Evolutionary conservation across 2,888 invertebrate genomes (phyloP).

Genomic region (Apodemia zela): DNA sequence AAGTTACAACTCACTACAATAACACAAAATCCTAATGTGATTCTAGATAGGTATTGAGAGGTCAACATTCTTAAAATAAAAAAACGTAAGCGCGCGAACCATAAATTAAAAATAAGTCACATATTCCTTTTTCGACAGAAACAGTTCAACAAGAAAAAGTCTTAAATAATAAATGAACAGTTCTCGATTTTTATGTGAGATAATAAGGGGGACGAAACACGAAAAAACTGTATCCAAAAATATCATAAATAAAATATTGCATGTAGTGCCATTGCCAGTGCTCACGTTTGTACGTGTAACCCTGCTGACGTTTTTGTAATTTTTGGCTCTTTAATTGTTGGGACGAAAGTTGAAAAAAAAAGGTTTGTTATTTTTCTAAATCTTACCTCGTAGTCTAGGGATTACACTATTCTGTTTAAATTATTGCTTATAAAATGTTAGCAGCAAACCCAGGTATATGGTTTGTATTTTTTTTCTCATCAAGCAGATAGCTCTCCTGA

Average conservation of each 20-base stretch:
- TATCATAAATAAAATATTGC: constrained; percentile 1
- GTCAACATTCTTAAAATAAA: too few relatives aligned
- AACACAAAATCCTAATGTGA: too few relatives aligned
- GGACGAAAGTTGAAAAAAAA: background rate
- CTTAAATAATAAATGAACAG: constrained; percentile 6
- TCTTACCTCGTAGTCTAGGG: background rate
- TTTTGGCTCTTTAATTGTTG: background rate
- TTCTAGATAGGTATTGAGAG: too few relatives aligned
- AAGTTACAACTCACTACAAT: too few relatives aligned
- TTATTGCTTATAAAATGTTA: background rate
- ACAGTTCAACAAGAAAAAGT: background rate
- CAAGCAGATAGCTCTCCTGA: too few relatives aligned
- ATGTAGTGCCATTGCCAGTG: constrained; percentile 1
- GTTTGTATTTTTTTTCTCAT: too few relatives aligned
- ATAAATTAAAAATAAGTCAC: too few relatives aligned
- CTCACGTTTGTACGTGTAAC: background rate
- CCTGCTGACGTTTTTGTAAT: background rate
- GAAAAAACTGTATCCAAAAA: constrained; percentile 3
- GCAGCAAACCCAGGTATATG: too few relatives aligned
- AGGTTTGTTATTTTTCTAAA: background rate
- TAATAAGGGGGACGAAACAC: background rate
- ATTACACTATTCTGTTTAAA: background rate
- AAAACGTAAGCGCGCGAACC: too few relatives aligned
- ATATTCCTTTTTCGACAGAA: background rate
- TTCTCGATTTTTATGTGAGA: background rate